Evolutionary conservation across 2,797 vertebrate species (phyloP).

Genomic region (Paramormyrops hopkinsi): DNA sequence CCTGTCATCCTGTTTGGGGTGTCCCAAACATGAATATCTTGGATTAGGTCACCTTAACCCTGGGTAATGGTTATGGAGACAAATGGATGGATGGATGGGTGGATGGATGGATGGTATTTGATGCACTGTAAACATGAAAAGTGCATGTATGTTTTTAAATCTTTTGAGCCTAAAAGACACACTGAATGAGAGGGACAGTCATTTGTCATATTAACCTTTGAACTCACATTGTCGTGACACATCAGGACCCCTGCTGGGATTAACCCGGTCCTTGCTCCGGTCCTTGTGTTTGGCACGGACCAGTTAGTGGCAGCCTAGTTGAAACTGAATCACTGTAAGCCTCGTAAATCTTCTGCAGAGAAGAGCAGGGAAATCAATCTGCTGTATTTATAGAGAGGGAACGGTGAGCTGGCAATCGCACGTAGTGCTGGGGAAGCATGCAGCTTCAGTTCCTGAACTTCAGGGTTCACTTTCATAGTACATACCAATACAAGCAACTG

Average conservation of each 20-base stretch:
- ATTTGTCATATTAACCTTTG: not conserved
- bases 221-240: not conserved
- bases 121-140: not conserved
- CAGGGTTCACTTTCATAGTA: not conserved
- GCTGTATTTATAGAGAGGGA: not conserved
- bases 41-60: not conserved
- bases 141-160: not conserved
- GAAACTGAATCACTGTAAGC: conserved; percentile 22
- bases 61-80: not conserved
- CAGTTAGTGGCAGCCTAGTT: not conserved
- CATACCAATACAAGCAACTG: not conserved
- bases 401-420: not conserved
- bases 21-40: not conserved
- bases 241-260: not conserved
- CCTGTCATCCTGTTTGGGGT: not conserved
- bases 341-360: conserved; percentile 41
- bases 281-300: not conserved
- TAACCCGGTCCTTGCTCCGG: not conserved
- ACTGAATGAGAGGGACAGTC: not conserved
- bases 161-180: not conserved
- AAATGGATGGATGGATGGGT: not conserved
- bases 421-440: not conserved
- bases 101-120: not conserved
- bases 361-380: conserved; percentile 37
- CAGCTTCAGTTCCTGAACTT: not conserved